A percentile compares a stretch with the other conserved stretches of the same genome.
phyloP scores from a whole-genome alignment of 1,140 invertebrate genomes.

The Orchestia grillus region DNA sequence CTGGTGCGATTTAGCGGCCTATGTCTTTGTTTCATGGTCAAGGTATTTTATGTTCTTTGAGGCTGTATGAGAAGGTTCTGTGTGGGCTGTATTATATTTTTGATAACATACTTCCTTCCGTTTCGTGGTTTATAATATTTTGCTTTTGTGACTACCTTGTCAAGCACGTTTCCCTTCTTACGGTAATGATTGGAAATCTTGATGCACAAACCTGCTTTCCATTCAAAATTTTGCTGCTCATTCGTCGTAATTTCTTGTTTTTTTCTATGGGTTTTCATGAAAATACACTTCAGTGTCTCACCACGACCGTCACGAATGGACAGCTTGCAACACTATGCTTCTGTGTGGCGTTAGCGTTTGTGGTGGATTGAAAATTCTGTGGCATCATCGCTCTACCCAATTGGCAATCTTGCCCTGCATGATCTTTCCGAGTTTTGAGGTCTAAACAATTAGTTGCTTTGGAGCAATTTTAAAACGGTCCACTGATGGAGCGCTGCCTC shows the following conservation, averaged over 20 bases:
- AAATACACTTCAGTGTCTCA: neutral
- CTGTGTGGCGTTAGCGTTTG: neutral
- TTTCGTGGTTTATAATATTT: neutral
- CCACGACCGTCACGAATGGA: neutral
- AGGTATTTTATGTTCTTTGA: neutral
- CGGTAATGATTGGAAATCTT: neutral
- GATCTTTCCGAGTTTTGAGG: neutral
- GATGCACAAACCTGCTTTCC: no score
- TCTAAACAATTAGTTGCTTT: neutral
- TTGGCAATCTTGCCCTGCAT: neutral
- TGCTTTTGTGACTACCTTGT: neutral
- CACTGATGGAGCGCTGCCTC: neutral
- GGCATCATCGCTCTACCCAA: neutral
- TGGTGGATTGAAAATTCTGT: neutral
- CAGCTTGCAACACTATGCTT: neutral
- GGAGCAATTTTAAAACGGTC: neutral
- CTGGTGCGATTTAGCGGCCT: no score
- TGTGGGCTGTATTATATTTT: neutral
- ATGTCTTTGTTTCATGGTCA: neutral
- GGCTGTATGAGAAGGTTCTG: neutral
- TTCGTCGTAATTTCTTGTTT: neutral
- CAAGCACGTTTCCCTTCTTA: neutral
- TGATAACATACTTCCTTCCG: neutral
- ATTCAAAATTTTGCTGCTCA: neutral
- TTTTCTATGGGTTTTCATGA: neutral